Base-by-base conservation (phyloP, 2,888 invertebrate genomes). In the Volucella inflata region DNA sequence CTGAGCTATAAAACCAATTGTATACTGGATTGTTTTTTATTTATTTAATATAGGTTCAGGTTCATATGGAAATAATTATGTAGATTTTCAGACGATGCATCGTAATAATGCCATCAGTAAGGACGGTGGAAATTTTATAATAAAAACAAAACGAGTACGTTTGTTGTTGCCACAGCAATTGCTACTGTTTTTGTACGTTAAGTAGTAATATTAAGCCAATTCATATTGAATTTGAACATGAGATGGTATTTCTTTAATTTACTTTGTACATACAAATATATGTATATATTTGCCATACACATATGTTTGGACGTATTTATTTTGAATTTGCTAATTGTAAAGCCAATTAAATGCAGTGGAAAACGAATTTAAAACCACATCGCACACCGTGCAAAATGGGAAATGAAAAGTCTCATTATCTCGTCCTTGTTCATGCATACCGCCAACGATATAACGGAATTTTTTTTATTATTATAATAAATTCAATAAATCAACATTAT, bases 271-370 rank as follows among this genome's bases (percentile, higher is more conserved):
- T 21, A 21, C 21, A 30, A 0, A 6, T 30, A 6, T 30, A 6
- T 30, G 60, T 67, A 59, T 57, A 40, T 42, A 55, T 68, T 59
- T 44, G n/a, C n/a, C n/a, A n/a, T n/a, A n/a, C n/a, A n/a, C n/a
- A 51, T 59, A 77, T 64, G 50, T 60, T 64, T 50, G n/a, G n/a
- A n/a, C n/a, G n/a, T 81, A 81, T 76, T 53, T 72, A 70, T 74
- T 72, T 75, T 79, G 78, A 87, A 83, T 78, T 72, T 62, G 78
- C 83, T 83, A 87, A 87, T 78, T 83, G 83, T 79, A 62, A 71
- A 82, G 75, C 75, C 83, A 87, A 83, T 78, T 83, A 78, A 76
- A 51, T 48, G 80, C 46, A 46, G 57, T 51, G 62, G 44, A 59
- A n/a, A 16, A 21, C 0, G 21, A 8, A 12, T 3, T 30, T 8